Evolutionary conservation across 2,888 invertebrate species (phyloP), one percentile per base, ranked within the genome.

Genomic region (Leucoptera coffeella): DNA sequence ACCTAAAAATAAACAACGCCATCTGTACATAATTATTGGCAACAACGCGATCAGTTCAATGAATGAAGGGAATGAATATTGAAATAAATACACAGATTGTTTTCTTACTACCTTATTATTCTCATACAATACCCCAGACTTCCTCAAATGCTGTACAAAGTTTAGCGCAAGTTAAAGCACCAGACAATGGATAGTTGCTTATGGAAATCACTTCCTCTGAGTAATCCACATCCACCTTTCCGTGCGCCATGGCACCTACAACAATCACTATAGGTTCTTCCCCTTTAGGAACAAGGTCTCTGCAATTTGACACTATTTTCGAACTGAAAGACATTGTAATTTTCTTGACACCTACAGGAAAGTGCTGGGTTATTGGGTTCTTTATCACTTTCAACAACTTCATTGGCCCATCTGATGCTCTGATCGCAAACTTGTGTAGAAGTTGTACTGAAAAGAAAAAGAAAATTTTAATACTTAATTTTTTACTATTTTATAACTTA

Each of bases 161-260:
- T 64, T 99, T 99, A 13, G 91, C 84, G 64, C 97, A 99, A 1
- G 97, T 87, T 30, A 97, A 73, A 7, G 99, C 99, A 12, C 90
- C 99, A 19, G 96, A 97, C 20, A 99, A 65, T 3, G 97, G 99
- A 64, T 94, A 97, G 51, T 88, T 91, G 52, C 95, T 95, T 29
- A 99, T 87, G 3, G 97, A 92, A 45, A 91, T 74, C 0, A 81
- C 80, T 35, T 87, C 88, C 69, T 99, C 96, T 2, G 84, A 78
- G 57, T 96, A 99, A 55, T 96, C 93, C 2, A 73, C 67, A 39
- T 80, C 77, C 32, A 97, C 82, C 58, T 85, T 87, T 29, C 99
- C 99, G 61, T 95, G 92, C 0, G 99, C 97, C 85, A 99, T 95
- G 3, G 97, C 94, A 21, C 99, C 99, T 30, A 99, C 74, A 3